Base-by-base conservation (phyloP, 1,140 invertebrate genomes). In the Chrysopa pallens region DNA sequence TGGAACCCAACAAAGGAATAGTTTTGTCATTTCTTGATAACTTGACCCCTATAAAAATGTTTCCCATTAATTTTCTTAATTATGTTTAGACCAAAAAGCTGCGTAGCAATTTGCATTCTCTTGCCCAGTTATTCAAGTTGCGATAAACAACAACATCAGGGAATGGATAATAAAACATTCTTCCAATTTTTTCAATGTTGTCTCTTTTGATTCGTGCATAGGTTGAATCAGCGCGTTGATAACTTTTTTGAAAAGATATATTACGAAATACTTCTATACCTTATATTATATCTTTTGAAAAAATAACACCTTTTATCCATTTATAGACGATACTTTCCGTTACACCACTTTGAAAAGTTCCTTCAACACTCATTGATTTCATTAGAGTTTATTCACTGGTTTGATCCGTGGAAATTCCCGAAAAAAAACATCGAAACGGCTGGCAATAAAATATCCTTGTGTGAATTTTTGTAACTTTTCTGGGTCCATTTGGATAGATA, bases 401-500 rank as follows among this genome's bases (percentile, higher is more conserved):
- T 38, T 48, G 43, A 45, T 48, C 46, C 11, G 17, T 45, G 29
- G 42, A 15, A 46, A 48, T 48, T 4, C 44, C 44, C 17, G 37
- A 48, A 43, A 46, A 44, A 47, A 36, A 48, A 29, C 44, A 40
- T 40, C 50, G 17, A 35, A 47, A 45, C 50, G 46, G 33, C 50
- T 42, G 33, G 56, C 50, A 14, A 54, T 58, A 42, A 58, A 60
- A 39, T 44, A 52, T 28, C 45, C 50, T 44, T 50, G 38, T 15
- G 47, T 53, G 41, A 55, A 60, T 42, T 52, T 51, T 29, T 52
- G 12, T 41, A 47, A 57, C 45, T 57, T 55, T 35, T 42, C 36
- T 36, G 46, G 47, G 49, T 54, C 41, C 31, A 59, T 55, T 14
- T 40, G 48, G 29, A 35, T 29, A 28, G 51, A 7, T 39, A 62